These are phyloP conservation scores for Anthoscopus minutus DNA, from an alignment of 2,113 vertebrate genomes.

Conservation along the genomic window DNA sequence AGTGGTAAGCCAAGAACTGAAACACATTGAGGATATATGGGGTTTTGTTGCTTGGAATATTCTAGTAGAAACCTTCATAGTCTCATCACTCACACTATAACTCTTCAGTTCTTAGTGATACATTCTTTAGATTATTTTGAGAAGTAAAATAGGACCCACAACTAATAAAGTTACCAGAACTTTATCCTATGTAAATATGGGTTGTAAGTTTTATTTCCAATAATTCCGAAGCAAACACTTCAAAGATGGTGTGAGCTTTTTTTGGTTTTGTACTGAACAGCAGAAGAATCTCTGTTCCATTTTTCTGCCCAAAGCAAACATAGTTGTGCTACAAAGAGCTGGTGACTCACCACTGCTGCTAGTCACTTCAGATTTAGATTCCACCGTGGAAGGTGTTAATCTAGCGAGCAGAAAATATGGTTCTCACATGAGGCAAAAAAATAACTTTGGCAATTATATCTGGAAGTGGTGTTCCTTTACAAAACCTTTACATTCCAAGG, in stretches of 20 bases:
- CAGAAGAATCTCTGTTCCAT: background rate
- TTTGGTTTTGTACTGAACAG: background rate
- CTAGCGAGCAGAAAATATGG: background rate
- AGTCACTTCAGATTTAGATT: background rate
- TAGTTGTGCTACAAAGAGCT: background rate
- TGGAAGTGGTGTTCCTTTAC: background rate
- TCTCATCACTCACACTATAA: background rate
- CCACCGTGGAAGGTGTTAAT: background rate
- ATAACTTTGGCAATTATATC: background rate
- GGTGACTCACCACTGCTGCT: background rate
- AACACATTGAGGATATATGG: background rate
- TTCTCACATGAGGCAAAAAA: background rate
- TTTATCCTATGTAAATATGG: background rate
- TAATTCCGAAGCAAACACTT: background rate
- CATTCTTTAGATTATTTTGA: background rate
- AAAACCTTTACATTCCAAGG: background rate
- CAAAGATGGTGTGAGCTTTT: background rate
- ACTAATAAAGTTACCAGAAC: background rate
- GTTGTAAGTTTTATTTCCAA: background rate
- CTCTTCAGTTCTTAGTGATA: background rate
- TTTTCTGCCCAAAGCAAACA: background rate
- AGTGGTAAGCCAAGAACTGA: background rate
- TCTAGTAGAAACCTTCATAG: background rate
- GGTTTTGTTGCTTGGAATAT: background rate
- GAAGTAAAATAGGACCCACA: background rate